Evolutionary conservation across 2,113 vertebrate species (phyloP).

Genomic region (Stegostoma tigrinum): DNA sequence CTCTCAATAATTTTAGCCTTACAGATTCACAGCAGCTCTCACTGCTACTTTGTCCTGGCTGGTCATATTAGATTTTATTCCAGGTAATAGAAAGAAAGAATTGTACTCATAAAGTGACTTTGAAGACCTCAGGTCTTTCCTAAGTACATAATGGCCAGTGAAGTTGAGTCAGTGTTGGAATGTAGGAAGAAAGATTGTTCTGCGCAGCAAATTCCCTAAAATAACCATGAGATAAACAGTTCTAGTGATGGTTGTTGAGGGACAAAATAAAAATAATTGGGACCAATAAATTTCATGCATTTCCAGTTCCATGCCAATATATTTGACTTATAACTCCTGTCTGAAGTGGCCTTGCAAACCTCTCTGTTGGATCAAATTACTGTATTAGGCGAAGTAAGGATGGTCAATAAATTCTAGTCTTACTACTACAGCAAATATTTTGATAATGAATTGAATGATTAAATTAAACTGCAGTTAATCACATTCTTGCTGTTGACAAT

Average conservation of each 20-base stretch:
- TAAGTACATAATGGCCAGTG: background rate
- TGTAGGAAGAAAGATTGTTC: background rate
- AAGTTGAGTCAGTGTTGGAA: background rate
- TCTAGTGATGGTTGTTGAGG: background rate
- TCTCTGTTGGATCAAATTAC: background rate
- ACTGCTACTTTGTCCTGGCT: background rate
- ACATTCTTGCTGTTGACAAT: background rate
- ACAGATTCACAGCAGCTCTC: background rate
- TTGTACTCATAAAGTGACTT: too few relatives aligned
- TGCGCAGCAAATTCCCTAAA: background rate
- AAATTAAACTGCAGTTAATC: background rate
- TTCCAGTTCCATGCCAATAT: background rate
- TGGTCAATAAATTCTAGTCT: background rate
- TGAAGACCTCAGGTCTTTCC: background rate
- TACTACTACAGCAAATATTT: background rate
- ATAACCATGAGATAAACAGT: background rate
- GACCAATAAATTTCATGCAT: background rate
- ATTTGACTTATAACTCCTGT: background rate
- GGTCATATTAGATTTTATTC: background rate
- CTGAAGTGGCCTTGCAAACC: background rate
- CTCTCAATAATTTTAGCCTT: background rate
- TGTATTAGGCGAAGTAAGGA: background rate
- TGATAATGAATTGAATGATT: background rate
- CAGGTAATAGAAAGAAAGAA: background rate
- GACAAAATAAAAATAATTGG: background rate